phyloP scores from a whole-genome alignment of 2,797 vertebrate species.

The Vireo griseus region DNA sequence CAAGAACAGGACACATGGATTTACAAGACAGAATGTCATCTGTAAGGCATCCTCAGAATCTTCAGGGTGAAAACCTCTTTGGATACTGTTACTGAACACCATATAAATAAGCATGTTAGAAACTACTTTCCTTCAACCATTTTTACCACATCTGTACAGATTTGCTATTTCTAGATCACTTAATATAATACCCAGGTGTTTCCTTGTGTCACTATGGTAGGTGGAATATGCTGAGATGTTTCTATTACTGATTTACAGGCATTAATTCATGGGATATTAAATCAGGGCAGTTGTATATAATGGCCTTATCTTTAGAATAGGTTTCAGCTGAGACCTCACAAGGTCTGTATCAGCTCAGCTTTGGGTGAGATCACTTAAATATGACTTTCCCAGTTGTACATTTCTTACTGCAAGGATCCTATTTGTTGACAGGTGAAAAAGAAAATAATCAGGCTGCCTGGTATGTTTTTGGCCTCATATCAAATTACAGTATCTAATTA shows the following conservation, averaged over 20 bases:
- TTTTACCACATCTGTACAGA: background rate
- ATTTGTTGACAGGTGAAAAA: background rate
- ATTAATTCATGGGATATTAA: background rate
- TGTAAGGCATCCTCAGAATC: constrained; percentile 5
- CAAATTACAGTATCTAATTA: background rate
- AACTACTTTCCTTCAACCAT: background rate
- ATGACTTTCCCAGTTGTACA: background rate
- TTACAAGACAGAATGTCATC: constrained; percentile 15
- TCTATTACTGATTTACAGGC: background rate
- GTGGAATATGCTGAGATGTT: background rate
- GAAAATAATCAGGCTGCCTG: background rate
- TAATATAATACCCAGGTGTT: constrained; percentile 6
- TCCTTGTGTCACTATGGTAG: background rate
- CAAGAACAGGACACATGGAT: background rate
- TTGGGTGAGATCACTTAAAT: background rate
- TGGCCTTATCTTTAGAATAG: background rate
- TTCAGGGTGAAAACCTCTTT: background rate
- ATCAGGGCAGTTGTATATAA: background rate
- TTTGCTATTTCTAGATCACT: background rate
- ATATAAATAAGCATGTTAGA: background rate
- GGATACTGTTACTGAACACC: background rate
- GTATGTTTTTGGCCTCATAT: background rate
- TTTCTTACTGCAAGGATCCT: background rate
- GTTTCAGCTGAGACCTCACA: background rate
- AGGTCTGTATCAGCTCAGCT: background rate